Evolutionary conservation across 1,140 invertebrate genomes (phyloP).

Genomic region (Drosophila orosa): DNA sequence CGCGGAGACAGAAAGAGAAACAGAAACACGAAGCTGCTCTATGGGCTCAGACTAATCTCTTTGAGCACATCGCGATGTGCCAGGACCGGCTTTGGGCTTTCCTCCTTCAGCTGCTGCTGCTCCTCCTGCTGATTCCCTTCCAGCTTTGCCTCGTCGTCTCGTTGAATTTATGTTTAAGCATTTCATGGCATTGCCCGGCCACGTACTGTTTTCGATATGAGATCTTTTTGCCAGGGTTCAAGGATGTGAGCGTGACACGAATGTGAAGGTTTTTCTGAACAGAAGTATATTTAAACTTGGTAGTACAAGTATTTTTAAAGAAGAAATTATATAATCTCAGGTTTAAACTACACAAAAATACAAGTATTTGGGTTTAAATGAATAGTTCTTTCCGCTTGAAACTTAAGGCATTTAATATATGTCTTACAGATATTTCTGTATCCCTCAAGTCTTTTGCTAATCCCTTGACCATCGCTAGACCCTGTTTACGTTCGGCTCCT

Average conservation of each 20-base stretch:
- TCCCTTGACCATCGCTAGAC: slow-evolving; percentile 32
- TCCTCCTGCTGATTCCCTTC: slow-evolving; percentile 2
- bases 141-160: slow-evolving; percentile 44
- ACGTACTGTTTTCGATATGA: slow-evolving; percentile 67
- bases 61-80: slow-evolving; percentile 51
- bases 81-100: slow-evolving; percentile 39
- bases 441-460: no score
- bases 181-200: slow-evolving; percentile 70
- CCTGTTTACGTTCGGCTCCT: slow-evolving; percentile 37
- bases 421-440: neutral
- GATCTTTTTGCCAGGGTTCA: slow-evolving; percentile 39
- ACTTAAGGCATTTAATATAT: no score
- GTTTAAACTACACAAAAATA: rapidly evolving
- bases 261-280: neutral
- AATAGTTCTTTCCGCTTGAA: no score
- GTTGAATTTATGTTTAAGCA: slow-evolving; percentile 74
- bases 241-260: slow-evolving; percentile 40
- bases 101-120: slow-evolving; percentile 5
- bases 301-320: no score
- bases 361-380: no score
- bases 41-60: slow-evolving; percentile 65
- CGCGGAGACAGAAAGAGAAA: slow-evolving; percentile 49
- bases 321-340: neutral
- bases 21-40: slow-evolving; percentile 47
- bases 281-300: neutral